Conservation (phyloP, 1,140 invertebrate genomes). For the Philaenus spumarius region DNA sequence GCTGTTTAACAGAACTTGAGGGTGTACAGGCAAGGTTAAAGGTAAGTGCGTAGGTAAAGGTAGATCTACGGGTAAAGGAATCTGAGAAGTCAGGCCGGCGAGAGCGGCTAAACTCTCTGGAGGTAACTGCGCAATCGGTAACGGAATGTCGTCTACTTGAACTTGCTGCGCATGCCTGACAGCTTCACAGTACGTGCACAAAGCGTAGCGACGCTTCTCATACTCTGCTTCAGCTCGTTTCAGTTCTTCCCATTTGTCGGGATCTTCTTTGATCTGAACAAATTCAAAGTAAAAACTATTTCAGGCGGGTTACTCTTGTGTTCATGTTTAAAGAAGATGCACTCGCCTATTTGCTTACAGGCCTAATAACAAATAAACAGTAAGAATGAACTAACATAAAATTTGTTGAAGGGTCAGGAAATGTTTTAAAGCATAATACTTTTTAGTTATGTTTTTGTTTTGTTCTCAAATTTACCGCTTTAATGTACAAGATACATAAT, state of each 20-base stretch:
- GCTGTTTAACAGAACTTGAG: slow-evolving; percentile 25
- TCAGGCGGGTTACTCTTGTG: no score
- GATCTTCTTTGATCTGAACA: slow-evolving; percentile 89
- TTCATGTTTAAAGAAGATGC: no score
- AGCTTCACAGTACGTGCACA: slow-evolving; percentile 90
- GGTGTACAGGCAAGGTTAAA: slow-evolving; percentile 37
- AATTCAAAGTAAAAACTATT: no score
- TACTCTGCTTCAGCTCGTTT: slow-evolving; percentile 89
- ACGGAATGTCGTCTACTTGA: slow-evolving; percentile 87
- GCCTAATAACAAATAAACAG: no score
- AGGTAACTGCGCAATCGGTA: slow-evolving; percentile 56
- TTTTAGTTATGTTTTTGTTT: no score
- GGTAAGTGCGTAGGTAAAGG: slow-evolving; percentile 47
- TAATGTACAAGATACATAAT: no score
- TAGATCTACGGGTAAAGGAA: slow-evolving; percentile 65
- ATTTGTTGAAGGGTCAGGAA: no score
- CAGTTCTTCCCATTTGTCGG: slow-evolving; percentile 85
- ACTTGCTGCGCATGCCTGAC: slow-evolving; percentile 92
- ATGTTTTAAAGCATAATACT: no score
- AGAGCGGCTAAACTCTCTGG: slow-evolving; percentile 31
- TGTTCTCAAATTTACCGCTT: no score
- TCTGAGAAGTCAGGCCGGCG: slow-evolving; percentile 58
- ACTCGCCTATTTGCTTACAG: no score
- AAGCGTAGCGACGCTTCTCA: slow-evolving; percentile 76
- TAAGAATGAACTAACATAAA: no score